Evolutionary conservation across 2,888 invertebrate species (phyloP).

Genomic region (Trichopoda pennipes): DNA sequence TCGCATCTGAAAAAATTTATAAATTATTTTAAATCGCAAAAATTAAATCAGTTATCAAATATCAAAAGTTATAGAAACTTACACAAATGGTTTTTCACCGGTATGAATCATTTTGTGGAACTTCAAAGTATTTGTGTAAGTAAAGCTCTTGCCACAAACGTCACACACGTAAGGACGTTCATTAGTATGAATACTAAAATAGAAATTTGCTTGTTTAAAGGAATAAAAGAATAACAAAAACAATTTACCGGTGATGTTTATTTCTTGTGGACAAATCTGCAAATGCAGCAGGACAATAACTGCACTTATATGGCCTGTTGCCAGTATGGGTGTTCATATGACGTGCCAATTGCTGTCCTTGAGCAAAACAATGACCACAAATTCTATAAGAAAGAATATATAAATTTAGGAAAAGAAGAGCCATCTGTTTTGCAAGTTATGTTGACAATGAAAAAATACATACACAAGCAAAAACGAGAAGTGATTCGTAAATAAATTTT

Average conservation of each 20-base stretch:
- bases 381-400: conserved; percentile 72
- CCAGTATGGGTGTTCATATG: conserved; percentile 81
- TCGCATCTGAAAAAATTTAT: conserved; percentile 72
- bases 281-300: conserved; percentile 79
- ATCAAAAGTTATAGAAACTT: conserved; percentile 69
- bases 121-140: conserved; percentile 79
- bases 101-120: conserved; percentile 80
- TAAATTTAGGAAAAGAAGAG: neutral
- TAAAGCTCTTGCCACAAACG: conserved; percentile 79
- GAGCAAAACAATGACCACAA: conserved; percentile 79
- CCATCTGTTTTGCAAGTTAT: too few relatives aligned
- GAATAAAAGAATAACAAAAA: neutral
- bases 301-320: conserved; percentile 80
- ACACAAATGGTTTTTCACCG: conserved; percentile 79
- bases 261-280: conserved; percentile 80
- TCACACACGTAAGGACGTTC: conserved; percentile 79
- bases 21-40: neutral
- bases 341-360: conserved; percentile 79
- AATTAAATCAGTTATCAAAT: neutral
- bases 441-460: too few relatives aligned
- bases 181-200: conserved; percentile 77
- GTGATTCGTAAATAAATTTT: neutral
- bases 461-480: too few relatives aligned
- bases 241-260: conserved; percentile 79
- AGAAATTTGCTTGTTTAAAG: neutral